Base-by-base conservation (phyloP, 2,113 vertebrate species). In the Chamaetylas fuelleborni region DNA sequence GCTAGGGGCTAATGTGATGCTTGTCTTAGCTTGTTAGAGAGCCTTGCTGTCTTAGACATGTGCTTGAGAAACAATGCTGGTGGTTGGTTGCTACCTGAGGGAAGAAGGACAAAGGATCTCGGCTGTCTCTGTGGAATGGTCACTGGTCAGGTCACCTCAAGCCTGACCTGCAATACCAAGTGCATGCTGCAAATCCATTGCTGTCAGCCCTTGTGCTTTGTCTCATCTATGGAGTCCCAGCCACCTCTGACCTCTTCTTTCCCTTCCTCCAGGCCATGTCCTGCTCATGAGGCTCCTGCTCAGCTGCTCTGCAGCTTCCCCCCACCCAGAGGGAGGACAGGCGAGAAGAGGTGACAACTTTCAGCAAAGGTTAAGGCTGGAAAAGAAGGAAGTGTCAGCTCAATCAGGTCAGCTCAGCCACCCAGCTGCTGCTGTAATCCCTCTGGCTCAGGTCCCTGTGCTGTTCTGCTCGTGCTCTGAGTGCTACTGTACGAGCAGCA, bases 1-100 rank as follows among this genome's bases (percentile, higher is more conserved):
- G 86, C 92, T 92, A 79, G 92, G 71, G 87, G 87, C 72, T 50
- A 67, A 94, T n/a, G 86, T 65, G 92, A 81, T 92, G 72, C 82
- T 95, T 96, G 95, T 95, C 94, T 95, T 81, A 80, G 69, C 94
- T 95, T 34, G 14, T 97, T 96, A 97, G 91, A 88, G 90, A 94
- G 48, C 47, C 60, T 81, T 40, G 74, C 70, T 92, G 78, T 95
- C 96, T 93, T 70, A 94, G 93, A 94, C 60, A 66, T 1, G 25
- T 45, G 36, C 83, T 96, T 93, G 71, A 81, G 91, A 91, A 95
- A 88, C 80, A 95, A 26, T 1, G 4, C 40, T 78, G 43, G 34
- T 81, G 58, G 20, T 34, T 85, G 67, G 29, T 66, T 72, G 40
- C 81, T 93, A 76, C 93, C 60, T 65, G 83, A 95, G 90, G 90